Evolutionary conservation across 2,113 vertebrate genomes (phyloP).

Genomic region (Sitta europaea): DNA sequence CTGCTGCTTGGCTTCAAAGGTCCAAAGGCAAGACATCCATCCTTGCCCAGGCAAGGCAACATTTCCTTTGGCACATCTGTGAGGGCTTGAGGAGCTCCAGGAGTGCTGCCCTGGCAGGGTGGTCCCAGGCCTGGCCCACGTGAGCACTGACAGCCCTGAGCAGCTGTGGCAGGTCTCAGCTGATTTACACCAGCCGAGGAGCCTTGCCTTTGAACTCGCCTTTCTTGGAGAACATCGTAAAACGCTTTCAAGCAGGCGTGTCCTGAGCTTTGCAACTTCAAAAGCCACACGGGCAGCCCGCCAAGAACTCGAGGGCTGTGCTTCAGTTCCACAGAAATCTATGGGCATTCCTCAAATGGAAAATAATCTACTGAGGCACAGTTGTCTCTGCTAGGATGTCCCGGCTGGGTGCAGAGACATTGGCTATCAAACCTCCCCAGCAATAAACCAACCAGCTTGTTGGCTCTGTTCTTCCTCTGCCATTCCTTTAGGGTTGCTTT

Average conservation of each 20-base stretch:
- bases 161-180: not conserved
- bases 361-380: not conserved
- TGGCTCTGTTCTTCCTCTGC: not conserved
- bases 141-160: not conserved
- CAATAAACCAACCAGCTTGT: not conserved
- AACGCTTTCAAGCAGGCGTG: not conserved
- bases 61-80: not conserved
- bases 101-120: not conserved
- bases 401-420: not conserved
- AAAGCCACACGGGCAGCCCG: not conserved
- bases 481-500: not conserved
- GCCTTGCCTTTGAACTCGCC: not conserved
- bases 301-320: not conserved
- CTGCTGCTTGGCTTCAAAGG: not conserved
- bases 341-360: not conserved
- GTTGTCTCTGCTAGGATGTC: not conserved
- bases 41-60: accelerated
- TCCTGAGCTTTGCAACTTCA: constrained; percentile 15
- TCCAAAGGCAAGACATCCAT: not conserved
- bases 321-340: not conserved
- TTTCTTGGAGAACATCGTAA: not conserved
- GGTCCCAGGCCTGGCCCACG: not conserved
- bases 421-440: not conserved
- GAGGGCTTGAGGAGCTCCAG: accelerated
- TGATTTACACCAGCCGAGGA: not conserved